A percentile compares a stretch with the other conserved stretches of the same genome.
Evolutionary conservation across 2,797 vertebrate genomes (phyloP).

Genomic region (Falco columbarius): DNA sequence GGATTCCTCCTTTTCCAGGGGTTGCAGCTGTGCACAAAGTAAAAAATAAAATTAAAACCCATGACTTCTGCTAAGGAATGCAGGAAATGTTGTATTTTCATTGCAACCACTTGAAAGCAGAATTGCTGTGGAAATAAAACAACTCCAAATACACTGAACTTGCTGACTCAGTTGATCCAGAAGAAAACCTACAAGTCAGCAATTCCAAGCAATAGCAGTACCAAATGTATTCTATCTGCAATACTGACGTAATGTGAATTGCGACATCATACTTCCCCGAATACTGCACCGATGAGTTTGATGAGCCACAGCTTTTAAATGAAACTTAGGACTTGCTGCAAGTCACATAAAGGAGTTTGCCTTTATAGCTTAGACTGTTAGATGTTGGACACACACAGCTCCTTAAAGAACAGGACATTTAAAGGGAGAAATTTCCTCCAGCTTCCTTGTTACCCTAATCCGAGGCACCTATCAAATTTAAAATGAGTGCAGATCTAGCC

Average conservation of each 20-base stretch:
- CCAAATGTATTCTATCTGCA: neutral
- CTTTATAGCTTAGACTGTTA: neutral
- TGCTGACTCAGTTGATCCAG: slow-evolving; percentile 49
- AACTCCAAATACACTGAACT: neutral
- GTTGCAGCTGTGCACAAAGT: neutral
- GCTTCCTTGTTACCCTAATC: neutral
- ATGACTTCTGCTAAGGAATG: slow-evolving; percentile 10
- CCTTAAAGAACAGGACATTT: neutral
- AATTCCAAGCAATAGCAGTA: slow-evolving; percentile 18
- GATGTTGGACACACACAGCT: neutral
- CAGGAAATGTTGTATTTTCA: slow-evolving; percentile 47
- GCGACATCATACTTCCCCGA: neutral
- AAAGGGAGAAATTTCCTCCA: neutral
- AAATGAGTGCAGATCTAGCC: neutral
- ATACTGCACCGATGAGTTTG: neutral
- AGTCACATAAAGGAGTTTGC: neutral
- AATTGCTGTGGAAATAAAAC: slow-evolving; percentile 32
- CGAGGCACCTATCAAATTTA: neutral
- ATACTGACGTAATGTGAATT: slow-evolving; percentile 26
- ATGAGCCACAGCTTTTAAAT: slow-evolving; percentile 2
- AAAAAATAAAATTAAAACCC: slow-evolving; percentile 13
- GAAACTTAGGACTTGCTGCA: neutral
- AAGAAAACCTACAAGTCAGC: slow-evolving; percentile 21
- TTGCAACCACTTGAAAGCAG: slow-evolving; percentile 48
- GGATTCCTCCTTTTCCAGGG: slow-evolving; percentile 6